A percentile compares a stretch with the other conserved stretches of the same genome.
phyloP scores from a whole-genome alignment of 2,113 vertebrate genomes.

The Platanista minor region DNA sequence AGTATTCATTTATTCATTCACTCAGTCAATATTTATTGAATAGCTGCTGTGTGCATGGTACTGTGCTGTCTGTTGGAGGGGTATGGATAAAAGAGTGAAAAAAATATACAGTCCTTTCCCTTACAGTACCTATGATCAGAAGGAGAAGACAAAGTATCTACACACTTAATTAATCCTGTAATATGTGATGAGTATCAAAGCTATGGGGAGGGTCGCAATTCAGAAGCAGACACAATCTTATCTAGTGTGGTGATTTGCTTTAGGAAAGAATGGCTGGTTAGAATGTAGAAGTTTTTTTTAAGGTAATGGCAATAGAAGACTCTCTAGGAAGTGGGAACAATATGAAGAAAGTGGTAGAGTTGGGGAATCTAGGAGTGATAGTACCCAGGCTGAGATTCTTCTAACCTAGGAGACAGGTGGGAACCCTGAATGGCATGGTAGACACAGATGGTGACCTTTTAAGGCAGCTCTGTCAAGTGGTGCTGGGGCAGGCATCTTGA shows the following conservation, averaged over 20 bases:
- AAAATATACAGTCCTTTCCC: neutral
- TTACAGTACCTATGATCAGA: neutral
- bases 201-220: neutral
- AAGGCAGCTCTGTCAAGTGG: neutral
- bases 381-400: neutral
- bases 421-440: no score
- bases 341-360: neutral
- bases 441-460: neutral
- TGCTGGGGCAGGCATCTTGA: neutral
- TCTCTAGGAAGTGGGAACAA: neutral
- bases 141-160: neutral
- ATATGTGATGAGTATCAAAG: neutral
- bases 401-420: neutral
- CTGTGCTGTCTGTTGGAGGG: neutral
- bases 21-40: conserved; percentile 21
- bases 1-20: neutral
- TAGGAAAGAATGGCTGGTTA: neutral
- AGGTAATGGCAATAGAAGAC: neutral
- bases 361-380: neutral
- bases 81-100: neutral
- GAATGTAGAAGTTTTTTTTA: neutral
- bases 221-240: neutral
- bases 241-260: neutral
- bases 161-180: neutral
- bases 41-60: neutral